Conservation (phyloP, 2,888 invertebrate genomes). For the Monochamus alternatus region DNA sequence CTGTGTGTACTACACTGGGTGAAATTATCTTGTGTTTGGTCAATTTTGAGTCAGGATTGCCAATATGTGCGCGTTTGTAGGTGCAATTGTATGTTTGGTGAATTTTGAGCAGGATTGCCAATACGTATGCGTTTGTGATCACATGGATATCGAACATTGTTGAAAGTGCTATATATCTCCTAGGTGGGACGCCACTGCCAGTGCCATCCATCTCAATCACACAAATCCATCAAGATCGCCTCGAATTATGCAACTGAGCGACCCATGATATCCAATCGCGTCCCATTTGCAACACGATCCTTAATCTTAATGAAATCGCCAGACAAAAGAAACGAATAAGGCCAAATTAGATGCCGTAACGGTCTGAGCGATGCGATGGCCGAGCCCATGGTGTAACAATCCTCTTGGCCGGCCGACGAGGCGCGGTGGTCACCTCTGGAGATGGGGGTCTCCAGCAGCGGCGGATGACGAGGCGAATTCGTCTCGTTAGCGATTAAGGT, state of each 20-base stretch:
- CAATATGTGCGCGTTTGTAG: too few relatives aligned
- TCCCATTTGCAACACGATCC: neutral
- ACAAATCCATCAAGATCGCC: neutral
- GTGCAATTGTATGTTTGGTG: too few relatives aligned
- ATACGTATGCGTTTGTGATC: too few relatives aligned
- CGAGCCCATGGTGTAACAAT: slow-evolving; percentile 12
- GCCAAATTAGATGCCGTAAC: too few relatives aligned
- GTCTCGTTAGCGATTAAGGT: neutral
- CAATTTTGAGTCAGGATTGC: too few relatives aligned
- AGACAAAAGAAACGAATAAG: slow-evolving; percentile 2
- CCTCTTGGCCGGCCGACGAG: neutral
- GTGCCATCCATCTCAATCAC: neutral
- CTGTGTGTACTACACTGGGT: too few relatives aligned
- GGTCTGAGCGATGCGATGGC: neutral
- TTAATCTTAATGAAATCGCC: slow-evolving; percentile 10
- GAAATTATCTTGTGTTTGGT: too few relatives aligned
- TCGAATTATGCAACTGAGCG: slow-evolving; percentile 2
- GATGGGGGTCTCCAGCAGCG: slow-evolving; percentile 1
- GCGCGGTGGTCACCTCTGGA: neutral
- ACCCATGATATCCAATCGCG: neutral
- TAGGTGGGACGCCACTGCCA: neutral
- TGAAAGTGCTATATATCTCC: too few relatives aligned
- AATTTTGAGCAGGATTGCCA: too few relatives aligned
- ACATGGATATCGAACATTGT: too few relatives aligned
- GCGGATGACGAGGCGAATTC: neutral